Evolutionary conservation across 2,888 invertebrate genomes (phyloP).

Genomic region (Dryocosmus kuriphilus): DNA sequence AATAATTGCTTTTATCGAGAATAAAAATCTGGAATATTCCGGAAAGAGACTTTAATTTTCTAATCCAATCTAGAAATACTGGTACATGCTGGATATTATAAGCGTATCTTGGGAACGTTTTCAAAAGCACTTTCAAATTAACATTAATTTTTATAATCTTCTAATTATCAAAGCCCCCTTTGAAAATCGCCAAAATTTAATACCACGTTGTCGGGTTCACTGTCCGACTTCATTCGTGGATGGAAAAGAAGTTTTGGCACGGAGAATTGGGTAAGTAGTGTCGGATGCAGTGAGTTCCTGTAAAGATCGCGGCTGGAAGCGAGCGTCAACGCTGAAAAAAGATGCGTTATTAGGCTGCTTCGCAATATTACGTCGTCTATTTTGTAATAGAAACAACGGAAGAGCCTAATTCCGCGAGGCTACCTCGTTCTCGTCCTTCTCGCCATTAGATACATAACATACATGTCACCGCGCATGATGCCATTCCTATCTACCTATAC

Average conservation of each 20-base stretch:
- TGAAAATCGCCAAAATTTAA: too few relatives aligned
- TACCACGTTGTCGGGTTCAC: too few relatives aligned
- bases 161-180: too few relatives aligned
- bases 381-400: slow-evolving; percentile 78
- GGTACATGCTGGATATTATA: neutral
- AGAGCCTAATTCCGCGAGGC: slow-evolving; percentile 75
- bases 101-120: too few relatives aligned
- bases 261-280: too few relatives aligned
- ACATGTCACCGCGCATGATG: slow-evolving; percentile 65
- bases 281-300: neutral
- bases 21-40: neutral
- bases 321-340: slow-evolving; percentile 24
- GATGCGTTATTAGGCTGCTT: slow-evolving; percentile 55
- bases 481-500: slow-evolving; percentile 69
- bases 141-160: too few relatives aligned
- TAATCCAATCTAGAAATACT: neutral
- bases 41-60: neutral
- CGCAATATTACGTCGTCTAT: slow-evolving; percentile 76
- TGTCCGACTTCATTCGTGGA: too few relatives aligned
- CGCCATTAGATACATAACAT: slow-evolving; percentile 72
- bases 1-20: neutral
- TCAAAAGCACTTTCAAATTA: too few relatives aligned
- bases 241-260: too few relatives aligned
- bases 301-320: slow-evolving; percentile 2
- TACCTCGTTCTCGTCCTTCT: slow-evolving; percentile 60